These are phyloP conservation scores for Troilus luridus DNA, from an alignment of 2,888 invertebrate genomes.

Conservation along the genomic window DNA sequence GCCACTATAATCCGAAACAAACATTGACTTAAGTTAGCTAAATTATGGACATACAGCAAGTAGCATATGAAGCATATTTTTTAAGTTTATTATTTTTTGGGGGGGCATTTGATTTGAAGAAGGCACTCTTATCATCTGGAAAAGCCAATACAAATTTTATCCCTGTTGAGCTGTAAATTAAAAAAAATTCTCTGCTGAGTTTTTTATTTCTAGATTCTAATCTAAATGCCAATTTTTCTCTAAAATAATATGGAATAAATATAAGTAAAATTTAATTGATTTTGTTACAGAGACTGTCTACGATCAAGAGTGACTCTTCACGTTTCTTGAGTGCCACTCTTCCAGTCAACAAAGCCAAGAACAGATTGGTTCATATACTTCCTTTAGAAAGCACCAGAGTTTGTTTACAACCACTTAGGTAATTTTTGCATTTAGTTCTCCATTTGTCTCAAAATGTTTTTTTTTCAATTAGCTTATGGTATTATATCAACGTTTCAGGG, in stretches of 20 bases:
- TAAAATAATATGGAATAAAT: not conserved
- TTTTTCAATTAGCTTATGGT: not conserved
- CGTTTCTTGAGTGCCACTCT: slow-evolving; percentile 96
- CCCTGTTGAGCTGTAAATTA: not conserved
- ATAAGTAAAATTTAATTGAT: not conserved
- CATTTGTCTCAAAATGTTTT: not conserved
- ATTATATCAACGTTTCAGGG: slow-evolving; percentile 67
- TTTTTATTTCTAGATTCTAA: not conserved
- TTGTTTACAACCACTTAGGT: slow-evolving; percentile 83
- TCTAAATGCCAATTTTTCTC: not conserved
- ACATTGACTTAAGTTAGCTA: not conserved
- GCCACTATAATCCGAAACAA: not conserved
- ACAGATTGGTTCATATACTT: slow-evolving; percentile 96
- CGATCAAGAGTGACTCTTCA: slow-evolving; percentile 90
- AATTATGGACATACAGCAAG: not conserved
- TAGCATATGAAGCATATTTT: too few species aligned
- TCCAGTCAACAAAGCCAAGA: slow-evolving; percentile 98
- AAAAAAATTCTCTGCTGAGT: not conserved
- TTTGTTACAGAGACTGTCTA: slow-evolving; percentile 82
- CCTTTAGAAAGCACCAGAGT: slow-evolving; percentile 97
- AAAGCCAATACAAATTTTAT: not conserved
- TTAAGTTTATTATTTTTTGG: too few species aligned
- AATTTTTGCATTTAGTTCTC: not conserved
- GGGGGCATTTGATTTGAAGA: too few species aligned
- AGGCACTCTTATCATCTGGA: too few species aligned